Evolutionary conservation across 2,888 invertebrate species (phyloP).

Genomic region (Epirrita christyi): DNA sequence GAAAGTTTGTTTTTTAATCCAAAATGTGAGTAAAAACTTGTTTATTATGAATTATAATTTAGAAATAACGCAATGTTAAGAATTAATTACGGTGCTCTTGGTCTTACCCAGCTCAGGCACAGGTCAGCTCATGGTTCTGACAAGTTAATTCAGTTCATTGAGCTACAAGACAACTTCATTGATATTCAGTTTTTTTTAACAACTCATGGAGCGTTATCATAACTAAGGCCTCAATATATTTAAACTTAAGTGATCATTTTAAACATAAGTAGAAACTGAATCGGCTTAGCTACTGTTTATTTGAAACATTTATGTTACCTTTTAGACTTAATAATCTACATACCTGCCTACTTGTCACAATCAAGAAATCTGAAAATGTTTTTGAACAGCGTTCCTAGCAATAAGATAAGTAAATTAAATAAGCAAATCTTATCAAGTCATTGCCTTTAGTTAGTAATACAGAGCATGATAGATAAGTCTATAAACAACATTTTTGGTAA

Average conservation of each 20-base stretch:
- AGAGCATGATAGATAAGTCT: constrained; percentile 1
- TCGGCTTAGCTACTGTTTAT: too few species aligned
- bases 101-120: too few species aligned
- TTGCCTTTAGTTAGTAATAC: constrained; percentile 13
- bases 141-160: too few species aligned
- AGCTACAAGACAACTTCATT: not conserved
- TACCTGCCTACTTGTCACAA: too few species aligned
- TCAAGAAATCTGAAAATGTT: constrained; percentile 31
- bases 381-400: constrained; percentile 39
- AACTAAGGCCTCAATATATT: too few species aligned
- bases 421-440: constrained; percentile 38
- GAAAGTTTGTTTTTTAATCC: constrained; percentile 50
- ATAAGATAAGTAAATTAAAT: constrained; percentile 53
- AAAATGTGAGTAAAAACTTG: constrained; percentile 62
- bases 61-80: too few species aligned
- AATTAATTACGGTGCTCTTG: too few species aligned
- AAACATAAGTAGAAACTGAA: not conserved
- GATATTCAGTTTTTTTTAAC: not conserved
- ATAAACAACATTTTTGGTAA: not conserved
- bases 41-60: too few species aligned
- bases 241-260: too few species aligned
- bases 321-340: too few species aligned
- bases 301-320: not conserved
- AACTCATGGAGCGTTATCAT: too few species aligned
- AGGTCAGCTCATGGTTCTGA: too few species aligned